Evolutionary conservation across 2,797 vertebrate genomes (phyloP).

Genomic region (Dallia pectoralis): DNA sequence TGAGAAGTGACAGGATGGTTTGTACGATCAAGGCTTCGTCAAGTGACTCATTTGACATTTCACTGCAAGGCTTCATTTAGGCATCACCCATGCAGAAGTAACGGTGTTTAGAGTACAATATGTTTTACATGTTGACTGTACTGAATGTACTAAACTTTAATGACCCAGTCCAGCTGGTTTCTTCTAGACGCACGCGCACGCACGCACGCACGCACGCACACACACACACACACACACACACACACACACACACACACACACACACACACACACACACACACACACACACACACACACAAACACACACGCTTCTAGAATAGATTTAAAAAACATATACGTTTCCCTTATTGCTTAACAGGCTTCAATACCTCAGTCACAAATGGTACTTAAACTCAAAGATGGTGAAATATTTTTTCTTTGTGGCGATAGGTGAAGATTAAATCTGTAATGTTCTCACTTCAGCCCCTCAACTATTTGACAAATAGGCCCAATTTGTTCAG

Average conservation of each 20-base stretch:
- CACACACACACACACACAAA: no score
- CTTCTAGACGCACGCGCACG: not conserved
- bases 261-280: slow-evolving; percentile 4
- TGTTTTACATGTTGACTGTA: not conserved
- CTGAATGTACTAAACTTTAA: not conserved
- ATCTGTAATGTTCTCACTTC: not conserved
- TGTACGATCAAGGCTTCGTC: not conserved
- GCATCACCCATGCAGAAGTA: not conserved
- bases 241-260: slow-evolving; percentile 4
- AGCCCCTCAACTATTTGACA: not conserved
- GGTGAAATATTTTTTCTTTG: no score
- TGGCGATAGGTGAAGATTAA: not conserved
- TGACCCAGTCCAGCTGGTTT: not conserved
- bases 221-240: not conserved
- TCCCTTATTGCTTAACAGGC: no score
- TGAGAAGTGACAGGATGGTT: not conserved
- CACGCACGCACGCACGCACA: not conserved
- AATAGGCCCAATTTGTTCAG: not conserved
- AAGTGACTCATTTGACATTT: slow-evolving; percentile 7
- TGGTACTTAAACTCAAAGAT: no score
- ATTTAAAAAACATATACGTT: no score
- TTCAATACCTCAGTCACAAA: no score
- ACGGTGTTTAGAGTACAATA: not conserved
- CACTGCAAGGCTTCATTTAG: not conserved
- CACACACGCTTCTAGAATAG: not conserved